These are phyloP conservation scores for Ryuthela nishihirai DNA, from an alignment of 2,888 invertebrate genomes.

Conservation along the genomic window DNA sequence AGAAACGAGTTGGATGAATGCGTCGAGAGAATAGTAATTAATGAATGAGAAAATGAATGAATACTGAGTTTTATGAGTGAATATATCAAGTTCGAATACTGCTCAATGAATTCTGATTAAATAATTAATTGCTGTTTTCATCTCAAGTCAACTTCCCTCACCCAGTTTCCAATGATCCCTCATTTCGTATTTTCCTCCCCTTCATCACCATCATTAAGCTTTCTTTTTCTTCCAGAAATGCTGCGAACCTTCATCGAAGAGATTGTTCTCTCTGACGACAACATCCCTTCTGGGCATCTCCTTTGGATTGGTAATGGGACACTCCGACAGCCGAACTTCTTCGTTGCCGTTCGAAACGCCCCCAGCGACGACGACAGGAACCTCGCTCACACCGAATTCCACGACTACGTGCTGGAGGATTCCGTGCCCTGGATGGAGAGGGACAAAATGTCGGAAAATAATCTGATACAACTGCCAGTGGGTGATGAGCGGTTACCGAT, in stretches of 20 bases:
- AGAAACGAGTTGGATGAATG: too few species aligned
- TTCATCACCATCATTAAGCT: too few species aligned
- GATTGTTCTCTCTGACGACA: conserved; percentile 22
- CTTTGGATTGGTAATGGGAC: conserved; percentile 32
- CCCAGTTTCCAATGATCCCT: too few species aligned
- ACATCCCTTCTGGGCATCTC: conserved; percentile 18
- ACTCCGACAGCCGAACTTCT: conserved; percentile 22
- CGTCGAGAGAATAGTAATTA: too few species aligned
- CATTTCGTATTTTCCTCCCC: too few species aligned
- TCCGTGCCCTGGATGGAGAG: conserved; percentile 10
- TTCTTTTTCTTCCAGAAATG: conserved; percentile 14
- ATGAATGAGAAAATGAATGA: too few species aligned
- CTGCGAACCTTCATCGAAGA: conserved; percentile 29
- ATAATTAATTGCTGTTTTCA: too few species aligned
- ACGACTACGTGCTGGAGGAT: conserved; percentile 12
- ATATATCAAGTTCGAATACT: too few species aligned
- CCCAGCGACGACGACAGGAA: conserved; percentile 7
- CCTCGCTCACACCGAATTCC: background rate
- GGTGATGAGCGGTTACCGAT: background rate
- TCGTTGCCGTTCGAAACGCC: conserved; percentile 10
- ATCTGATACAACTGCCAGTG: background rate
- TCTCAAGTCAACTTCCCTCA: too few species aligned
- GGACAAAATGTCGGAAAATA: conserved; percentile 4
- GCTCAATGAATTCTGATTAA: too few species aligned
- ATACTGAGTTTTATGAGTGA: too few species aligned